Evolutionary conservation across 2,797 vertebrate genomes (phyloP), one percentile per base, ranked within the genome.

Genomic region (Enteromius anoplus): DNA sequence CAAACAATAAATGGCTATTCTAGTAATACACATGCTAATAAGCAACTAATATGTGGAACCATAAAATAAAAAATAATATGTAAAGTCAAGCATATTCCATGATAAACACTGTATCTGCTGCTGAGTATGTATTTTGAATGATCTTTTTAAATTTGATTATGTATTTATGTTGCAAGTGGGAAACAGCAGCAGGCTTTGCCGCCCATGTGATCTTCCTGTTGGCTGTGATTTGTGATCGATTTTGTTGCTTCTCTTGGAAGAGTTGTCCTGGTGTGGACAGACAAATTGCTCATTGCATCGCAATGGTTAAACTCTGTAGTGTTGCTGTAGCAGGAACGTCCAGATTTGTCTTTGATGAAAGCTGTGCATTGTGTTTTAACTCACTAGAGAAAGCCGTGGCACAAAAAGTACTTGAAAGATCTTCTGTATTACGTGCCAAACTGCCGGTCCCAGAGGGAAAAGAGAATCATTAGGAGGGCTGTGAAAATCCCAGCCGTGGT

Each of bases 391-490:
- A 40, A 34, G 17, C 76, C 49, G 19, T 11, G 71, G 53, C 58
- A 49, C 26, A 66, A 58, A 62, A 78, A 40, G 34, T 29, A 71
- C 68, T 60, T 9, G 55, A 79, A 78, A 84, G 53, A 78, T 80
- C 45, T 78, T 58, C 32, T 21, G 26, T 47, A 65, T 60, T 58
- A 42, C 80, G 60, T 69, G 62, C 69, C 55, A 84, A 83, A 75
- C 78, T 51, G 45, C 29, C 34, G 34, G 73, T 86, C 70, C 73
- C 78, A 72, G 15, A n/a, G 58, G 69, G 17, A 82, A 78, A 45
- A 32, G 26, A 60, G 68, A 82, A 79, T 85, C 78, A 86, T 83
- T 83, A 86, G 65, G 58, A 7, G 80, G 76, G 73, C 34, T 81
- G 75, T 85, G 72, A 60, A 85, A 76, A 84, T 64, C 68, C 65